Evolutionary conservation across 35 echinoderm and acorn worm species (phyloP), one percentile per base, ranked within the genome.

Genomic region (Lytechinus pictus): DNA sequence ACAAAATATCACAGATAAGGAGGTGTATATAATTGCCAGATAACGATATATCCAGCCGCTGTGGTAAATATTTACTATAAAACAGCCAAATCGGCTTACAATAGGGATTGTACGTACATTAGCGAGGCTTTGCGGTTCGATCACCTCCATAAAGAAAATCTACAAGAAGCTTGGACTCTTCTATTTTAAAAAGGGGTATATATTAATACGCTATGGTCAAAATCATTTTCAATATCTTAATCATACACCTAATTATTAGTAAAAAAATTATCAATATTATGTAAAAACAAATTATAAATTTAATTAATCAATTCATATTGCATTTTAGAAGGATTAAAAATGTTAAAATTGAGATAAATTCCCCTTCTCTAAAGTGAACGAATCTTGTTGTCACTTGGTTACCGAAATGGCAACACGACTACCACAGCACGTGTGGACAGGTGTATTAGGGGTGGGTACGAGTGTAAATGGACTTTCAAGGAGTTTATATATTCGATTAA

Each of bases 61-160:
- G 66, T 79, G 66, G 66, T 79, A 79, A 79, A 79, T 79, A 79
- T 79, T 79, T 79, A 79, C 66, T 79, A 24, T 79, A 79, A 79
- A 79, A 79, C 66, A 4, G 19, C 19, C n/a, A 79, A 79, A 79
- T 79, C 66, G 19, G 66, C 66, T 79, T 79, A 79, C 66, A 79
- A 60, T 4, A n/a, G 66, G 21, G 66, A 13, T 79, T 79, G 19
- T 24, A 79, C 66, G 1, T 79, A 19, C 66, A 71, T 11, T 58
- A 58, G 13, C 56, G 56, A 58, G 24, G 61, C 61, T 71, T 71
- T 24, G 66, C 66, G 66, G 66, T 24, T n/a, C 4, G 66, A 7
- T 7, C 16, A 5, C 66, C 61, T 19, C 66, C 16, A 24, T 16
- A 79, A 79, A 79, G 66, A 79, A 79, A 79, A 24, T 24, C 5